phyloP scores from a whole-genome alignment of 2,888 invertebrate genomes.

The Calameuta filiformis region DNA sequence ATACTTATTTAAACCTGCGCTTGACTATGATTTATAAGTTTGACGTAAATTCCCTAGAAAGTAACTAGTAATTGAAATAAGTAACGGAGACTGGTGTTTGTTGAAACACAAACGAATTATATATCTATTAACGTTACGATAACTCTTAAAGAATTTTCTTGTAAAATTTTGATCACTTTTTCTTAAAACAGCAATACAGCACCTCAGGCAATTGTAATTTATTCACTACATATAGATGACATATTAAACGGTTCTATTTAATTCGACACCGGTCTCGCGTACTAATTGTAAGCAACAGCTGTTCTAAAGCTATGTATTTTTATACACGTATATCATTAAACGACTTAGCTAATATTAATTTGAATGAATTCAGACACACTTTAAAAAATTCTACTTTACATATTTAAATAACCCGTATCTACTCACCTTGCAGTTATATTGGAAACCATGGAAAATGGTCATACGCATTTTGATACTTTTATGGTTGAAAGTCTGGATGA shows the following conservation, averaged over 20 bases:
- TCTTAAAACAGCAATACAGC: no score
- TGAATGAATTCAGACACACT: not conserved
- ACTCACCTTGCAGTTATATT: constrained; percentile 71
- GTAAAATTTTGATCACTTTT: no score
- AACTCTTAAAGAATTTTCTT: no score
- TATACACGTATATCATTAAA: no score
- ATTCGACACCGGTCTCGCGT: no score
- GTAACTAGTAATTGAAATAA: not conserved
- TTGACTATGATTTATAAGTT: not conserved
- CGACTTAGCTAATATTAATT: not conserved
- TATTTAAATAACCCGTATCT: not conserved
- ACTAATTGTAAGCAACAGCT: not conserved
- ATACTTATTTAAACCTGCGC: not conserved
- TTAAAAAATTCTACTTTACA: not conserved
- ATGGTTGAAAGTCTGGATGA: constrained; percentile 71
- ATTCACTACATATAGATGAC: no score
- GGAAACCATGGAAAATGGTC: constrained; percentile 71
- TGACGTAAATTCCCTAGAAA: not conserved
- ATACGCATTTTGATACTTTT: constrained; percentile 72
- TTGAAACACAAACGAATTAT: no score
- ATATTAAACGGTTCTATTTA: no score
- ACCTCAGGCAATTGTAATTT: no score
- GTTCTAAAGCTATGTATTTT: not conserved
- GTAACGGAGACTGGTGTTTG: no score
- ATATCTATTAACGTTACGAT: no score